Percentiles rank a stretch among this genome's conserved stretches.
Evolutionary conservation across 1,140 invertebrate species (phyloP).

Genomic region (Conopomorpha cramerella): DNA sequence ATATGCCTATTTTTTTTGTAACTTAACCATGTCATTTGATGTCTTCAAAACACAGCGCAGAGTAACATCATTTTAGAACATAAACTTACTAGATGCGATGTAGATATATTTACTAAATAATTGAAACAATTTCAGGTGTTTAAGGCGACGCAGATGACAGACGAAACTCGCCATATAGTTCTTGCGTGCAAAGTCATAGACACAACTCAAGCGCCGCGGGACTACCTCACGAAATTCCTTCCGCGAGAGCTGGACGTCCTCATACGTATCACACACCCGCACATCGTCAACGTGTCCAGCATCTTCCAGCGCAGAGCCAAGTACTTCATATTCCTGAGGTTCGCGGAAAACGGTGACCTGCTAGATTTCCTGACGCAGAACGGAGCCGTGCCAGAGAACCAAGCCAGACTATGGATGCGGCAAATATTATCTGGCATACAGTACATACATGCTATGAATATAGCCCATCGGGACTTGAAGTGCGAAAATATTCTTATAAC

Average conservation of each 20-base stretch:
- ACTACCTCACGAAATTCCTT: conserved; percentile 76
- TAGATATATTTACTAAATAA: too few relatives aligned
- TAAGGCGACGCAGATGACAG: conserved; percentile 61
- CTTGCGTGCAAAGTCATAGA: conserved; percentile 79
- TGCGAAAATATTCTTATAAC: conserved; percentile 81
- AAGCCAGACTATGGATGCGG: conserved; percentile 70
- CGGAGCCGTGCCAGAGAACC: conserved; percentile 65
- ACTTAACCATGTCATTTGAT: too few relatives aligned
- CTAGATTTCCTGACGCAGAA: conserved; percentile 67
- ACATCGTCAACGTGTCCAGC: conserved; percentile 71
- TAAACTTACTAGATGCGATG: too few relatives aligned
- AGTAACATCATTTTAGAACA: too few relatives aligned
- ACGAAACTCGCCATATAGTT: conserved; percentile 33
- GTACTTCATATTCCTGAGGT: conserved; percentile 72
- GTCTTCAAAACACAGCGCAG: too few relatives aligned
- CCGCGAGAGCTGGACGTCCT: conserved; percentile 75
- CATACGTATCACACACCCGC: conserved; percentile 71
- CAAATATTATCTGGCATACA: conserved; percentile 68
- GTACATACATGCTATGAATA: conserved; percentile 74
- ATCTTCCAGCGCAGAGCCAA: conserved; percentile 68
- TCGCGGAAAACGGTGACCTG: conserved; percentile 72
- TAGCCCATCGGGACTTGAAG: conserved; percentile 78
- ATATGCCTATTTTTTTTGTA: too few relatives aligned
- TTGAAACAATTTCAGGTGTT: conserved; percentile 67
- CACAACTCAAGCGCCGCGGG: conserved; percentile 67